A percentile compares a stretch with the other conserved stretches of the same genome.
These are phyloP conservation scores for Patiria miniata DNA, from an alignment of 35 echinoderm and acorn worm species.

Conservation along the genomic window DNA sequence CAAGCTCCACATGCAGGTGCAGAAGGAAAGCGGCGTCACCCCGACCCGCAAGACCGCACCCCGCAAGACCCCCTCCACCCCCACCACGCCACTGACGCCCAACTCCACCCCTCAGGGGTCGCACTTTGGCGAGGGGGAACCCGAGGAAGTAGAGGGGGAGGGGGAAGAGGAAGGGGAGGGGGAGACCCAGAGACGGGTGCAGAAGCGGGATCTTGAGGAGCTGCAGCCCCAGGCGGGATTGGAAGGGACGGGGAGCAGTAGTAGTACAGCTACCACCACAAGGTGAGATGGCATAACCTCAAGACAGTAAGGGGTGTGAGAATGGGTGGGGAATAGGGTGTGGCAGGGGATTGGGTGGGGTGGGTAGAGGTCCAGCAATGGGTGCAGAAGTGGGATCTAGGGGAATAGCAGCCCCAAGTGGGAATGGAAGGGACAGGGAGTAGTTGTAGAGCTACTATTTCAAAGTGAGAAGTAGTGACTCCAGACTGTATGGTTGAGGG, in stretches of 20 bases:
- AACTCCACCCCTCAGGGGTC: neutral
- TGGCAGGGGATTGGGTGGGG: no score
- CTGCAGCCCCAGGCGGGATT: neutral
- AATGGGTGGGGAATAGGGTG: neutral
- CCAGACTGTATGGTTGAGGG: no score
- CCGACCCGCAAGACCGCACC: slow-evolving; percentile 23
- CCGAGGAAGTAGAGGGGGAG: neutral
- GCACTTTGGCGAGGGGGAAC: neutral
- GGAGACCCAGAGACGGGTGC: slow-evolving; percentile 18
- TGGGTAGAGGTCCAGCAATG: no score
- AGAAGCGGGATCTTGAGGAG: slow-evolving; percentile 61
- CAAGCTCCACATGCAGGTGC: slow-evolving; percentile 82
- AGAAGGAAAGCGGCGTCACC: slow-evolving; percentile 43
- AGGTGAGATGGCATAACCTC: slow-evolving; percentile 21
- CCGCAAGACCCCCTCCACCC: neutral
- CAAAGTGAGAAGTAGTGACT: no score
- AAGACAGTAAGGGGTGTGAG: neutral
- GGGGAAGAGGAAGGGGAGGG: neutral
- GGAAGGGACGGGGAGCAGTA: slow-evolving; percentile 11
- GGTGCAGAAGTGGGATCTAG: no score
- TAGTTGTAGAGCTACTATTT: no score
- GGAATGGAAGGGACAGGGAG: no score
- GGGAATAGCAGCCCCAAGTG: no score
- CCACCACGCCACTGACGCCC: slow-evolving; percentile 24
- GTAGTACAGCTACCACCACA: slow-evolving; percentile 21